Evolutionary conservation across 64 coral and sea anemone genomes (phyloP), one percentile per base, ranked within the genome.

Genomic region (Montipora foliosa): DNA sequence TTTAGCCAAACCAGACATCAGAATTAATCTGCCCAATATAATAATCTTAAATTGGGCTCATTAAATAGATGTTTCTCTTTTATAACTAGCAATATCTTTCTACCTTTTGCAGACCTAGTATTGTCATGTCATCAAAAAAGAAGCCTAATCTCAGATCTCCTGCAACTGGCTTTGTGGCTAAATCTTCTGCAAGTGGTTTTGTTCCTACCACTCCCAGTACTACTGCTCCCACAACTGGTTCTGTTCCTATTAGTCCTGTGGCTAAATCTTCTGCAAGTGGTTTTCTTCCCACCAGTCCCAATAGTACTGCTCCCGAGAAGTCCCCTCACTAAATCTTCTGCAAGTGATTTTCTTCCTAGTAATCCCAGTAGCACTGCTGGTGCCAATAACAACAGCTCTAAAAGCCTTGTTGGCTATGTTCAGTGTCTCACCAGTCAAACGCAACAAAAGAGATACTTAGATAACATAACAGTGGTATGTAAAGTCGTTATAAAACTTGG

Each of bases 401-500:
- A 76, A 21, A 90, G 49, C 29, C 22, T 87, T 44, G 74, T 94
- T 47, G 92, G 44, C 14, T 94, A 89, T 79, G 93, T 94, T 14
- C 87, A 94, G 58, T 58, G 25, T 89, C 47, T 90, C 93, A 24
- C 76, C 78, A 49, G 13, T 90, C 51, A 90, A 90, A 84, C 29
- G 73, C 10, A 90, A 91, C 50, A 89, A 89, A 78, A 69, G 84
- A 79, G 50, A 93, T 25, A 94, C 92, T 15, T 13, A 79, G 78
- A 79, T 44, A 79, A 79, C 78, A 79, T 79, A 50, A 50, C 78
- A 16, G 46, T 79, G 52, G 47, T 17, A 50, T 49, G 12, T 50
- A 79, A 79, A 79, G 78, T 79, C 78, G 37, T 79, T 48, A 37
- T 37, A 37, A 49, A 79, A 79, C 52, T 79, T 49, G 78, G 78